phyloP scores from a whole-genome alignment of 2,113 vertebrate species.

The Microcebus lehilahytsara region DNA sequence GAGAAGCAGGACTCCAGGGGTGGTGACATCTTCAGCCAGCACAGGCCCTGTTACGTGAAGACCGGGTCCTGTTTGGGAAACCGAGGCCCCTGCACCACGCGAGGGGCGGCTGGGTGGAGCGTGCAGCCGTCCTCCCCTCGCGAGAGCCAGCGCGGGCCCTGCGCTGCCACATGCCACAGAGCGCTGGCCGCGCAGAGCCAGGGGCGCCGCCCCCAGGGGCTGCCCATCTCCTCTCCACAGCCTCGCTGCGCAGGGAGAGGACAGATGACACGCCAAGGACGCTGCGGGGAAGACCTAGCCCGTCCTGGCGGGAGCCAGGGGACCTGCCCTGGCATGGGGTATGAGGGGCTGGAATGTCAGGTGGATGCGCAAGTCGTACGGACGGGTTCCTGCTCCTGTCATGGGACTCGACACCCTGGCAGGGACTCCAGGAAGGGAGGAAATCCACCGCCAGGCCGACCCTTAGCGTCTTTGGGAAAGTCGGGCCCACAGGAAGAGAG shows the following conservation, averaged over 20 bases:
- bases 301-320: neutral
- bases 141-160: neutral
- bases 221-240: neutral
- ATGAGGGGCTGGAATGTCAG: neutral
- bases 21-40: neutral
- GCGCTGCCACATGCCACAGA: neutral
- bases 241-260: neutral
- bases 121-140: neutral
- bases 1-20: neutral
- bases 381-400: neutral
- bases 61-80: neutral
- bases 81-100: no score
- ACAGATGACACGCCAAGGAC: neutral
- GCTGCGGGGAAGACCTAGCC: neutral
- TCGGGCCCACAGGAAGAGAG: neutral
- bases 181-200: no score
- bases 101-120: neutral
- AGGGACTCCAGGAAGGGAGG: neutral
- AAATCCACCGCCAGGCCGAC: neutral
- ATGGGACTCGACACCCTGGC: neutral
- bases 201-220: neutral
- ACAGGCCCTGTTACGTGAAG: neutral
- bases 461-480: neutral
- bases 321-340: neutral
- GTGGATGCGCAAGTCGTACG: neutral